These are phyloP conservation scores for Falcunculus frontatus DNA, from an alignment of 2,113 vertebrate species.

Conservation along the genomic window DNA sequence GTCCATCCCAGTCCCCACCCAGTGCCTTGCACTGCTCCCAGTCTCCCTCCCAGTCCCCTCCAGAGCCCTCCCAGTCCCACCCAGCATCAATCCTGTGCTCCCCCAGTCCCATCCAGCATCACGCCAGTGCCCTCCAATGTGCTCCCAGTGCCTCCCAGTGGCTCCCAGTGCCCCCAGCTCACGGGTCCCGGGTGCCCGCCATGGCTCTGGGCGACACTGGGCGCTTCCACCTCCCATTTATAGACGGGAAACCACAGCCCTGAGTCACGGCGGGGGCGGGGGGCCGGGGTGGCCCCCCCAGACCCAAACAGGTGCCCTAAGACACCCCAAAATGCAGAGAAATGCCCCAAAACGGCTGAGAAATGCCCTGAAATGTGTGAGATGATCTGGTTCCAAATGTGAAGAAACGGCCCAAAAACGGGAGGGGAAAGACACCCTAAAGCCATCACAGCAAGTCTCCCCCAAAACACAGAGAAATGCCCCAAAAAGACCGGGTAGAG, in stretches of 20 bases:
- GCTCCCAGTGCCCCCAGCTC: neutral
- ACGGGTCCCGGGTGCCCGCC: neutral
- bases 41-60: neutral
- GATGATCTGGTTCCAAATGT: rapidly evolving
- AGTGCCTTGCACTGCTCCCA: neutral
- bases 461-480: neutral
- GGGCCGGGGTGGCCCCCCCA: neutral
- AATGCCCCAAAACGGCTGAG: neutral
- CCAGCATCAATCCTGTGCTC: neutral
- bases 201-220: neutral
- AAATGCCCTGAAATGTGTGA: neutral
- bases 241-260: constrained; percentile 18
- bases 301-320: neutral
- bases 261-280: neutral
- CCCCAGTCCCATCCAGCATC: neutral
- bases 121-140: neutral
- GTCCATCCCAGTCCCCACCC: neutral
- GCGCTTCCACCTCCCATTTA: neutral
- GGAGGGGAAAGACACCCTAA: neutral
- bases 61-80: neutral
- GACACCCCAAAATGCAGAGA: neutral
- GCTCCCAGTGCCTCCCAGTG: neutral
- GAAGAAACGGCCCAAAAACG: rapidly evolving
- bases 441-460: rapidly evolving
- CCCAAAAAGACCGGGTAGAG: neutral